phyloP scores from a whole-genome alignment of 1,140 invertebrate species.

The Drosophila simulans region DNA sequence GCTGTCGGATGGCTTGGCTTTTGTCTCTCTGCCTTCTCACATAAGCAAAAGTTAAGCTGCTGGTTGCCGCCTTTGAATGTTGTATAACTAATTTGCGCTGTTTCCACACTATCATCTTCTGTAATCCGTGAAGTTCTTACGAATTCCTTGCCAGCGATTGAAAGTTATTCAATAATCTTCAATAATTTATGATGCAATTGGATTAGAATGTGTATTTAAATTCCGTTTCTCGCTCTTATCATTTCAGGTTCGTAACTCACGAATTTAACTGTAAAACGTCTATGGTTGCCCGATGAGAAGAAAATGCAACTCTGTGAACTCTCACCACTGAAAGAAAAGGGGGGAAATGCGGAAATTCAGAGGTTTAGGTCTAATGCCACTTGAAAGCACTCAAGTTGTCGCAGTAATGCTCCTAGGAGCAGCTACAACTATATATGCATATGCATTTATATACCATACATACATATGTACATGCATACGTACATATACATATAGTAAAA shows the following conservation, averaged over 20 bases:
- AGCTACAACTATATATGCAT: conserved; percentile 1
- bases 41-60: conserved; percentile 22
- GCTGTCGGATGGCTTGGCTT: conserved; percentile 32
- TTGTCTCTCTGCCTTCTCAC: conserved; percentile 1
- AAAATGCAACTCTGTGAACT: not conserved
- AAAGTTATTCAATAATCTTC: too few species aligned
- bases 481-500: conserved; percentile 13
- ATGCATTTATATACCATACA: conserved; percentile 3
- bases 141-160: too few species aligned
- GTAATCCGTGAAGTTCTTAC: not conserved
- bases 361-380: conserved; percentile 3
- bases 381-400: conserved; percentile 33
- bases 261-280: too few species aligned
- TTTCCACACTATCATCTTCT: conserved; percentile 10
- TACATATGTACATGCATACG: not conserved
- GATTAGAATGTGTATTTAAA: too few species aligned
- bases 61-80: conserved; percentile 1
- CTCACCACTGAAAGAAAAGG: not conserved
- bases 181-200: too few species aligned
- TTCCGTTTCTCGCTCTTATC: not conserved
- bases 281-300: not conserved
- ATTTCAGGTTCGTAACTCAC: conserved; percentile 28
- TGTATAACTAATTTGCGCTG: conserved; percentile 14
- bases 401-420: conserved; percentile 23
- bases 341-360: not conserved